Conservation (phyloP, 2,113 vertebrate genomes). For the Lampris megalopsis region DNA sequence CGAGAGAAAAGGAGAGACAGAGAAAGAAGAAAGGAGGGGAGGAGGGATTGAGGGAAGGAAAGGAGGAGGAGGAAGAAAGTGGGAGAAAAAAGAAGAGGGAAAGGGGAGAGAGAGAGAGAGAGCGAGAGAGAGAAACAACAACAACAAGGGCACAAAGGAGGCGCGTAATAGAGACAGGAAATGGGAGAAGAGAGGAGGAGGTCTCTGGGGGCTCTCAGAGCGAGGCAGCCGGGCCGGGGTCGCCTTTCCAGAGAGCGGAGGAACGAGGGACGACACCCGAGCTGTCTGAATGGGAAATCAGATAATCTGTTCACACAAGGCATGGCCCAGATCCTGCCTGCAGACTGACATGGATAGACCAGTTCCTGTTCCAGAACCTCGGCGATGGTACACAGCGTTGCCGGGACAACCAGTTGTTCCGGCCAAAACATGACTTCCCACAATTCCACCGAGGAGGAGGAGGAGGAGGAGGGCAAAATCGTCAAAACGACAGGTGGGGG, state of each 20-base stretch:
- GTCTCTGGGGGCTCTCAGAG: conserved; percentile 78
- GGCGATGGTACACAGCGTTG: conserved; percentile 70
- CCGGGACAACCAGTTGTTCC: conserved; percentile 71
- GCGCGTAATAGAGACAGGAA: conserved; percentile 80
- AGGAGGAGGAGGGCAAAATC: not conserved
- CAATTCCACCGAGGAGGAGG: conserved; percentile 31
- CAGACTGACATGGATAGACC: conserved; percentile 75
- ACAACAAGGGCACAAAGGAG: conserved; percentile 74
- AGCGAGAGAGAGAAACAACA: conserved; percentile 30
- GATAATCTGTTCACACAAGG: conserved; percentile 81
- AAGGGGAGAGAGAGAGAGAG: conserved; percentile 23
- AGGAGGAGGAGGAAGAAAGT: conserved; percentile 38
- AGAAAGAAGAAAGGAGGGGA: conserved; percentile 62
- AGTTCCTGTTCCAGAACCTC: conserved; percentile 76
- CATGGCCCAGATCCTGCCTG: conserved; percentile 78
- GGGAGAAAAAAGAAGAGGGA: not conserved
- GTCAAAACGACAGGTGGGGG: conserved; percentile 71
- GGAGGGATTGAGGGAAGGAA: conserved; percentile 58
- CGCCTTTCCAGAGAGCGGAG: conserved; percentile 71
- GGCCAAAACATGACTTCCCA: conserved; percentile 65
- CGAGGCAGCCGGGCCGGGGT: conserved; percentile 71
- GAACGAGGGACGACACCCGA: conserved; percentile 75
- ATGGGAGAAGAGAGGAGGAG: conserved; percentile 77
- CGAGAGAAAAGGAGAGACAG: conserved; percentile 55
- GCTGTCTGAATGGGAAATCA: conserved; percentile 78